Base-by-base conservation (phyloP, 2,797 vertebrate genomes). In the Characodon lateralis region DNA sequence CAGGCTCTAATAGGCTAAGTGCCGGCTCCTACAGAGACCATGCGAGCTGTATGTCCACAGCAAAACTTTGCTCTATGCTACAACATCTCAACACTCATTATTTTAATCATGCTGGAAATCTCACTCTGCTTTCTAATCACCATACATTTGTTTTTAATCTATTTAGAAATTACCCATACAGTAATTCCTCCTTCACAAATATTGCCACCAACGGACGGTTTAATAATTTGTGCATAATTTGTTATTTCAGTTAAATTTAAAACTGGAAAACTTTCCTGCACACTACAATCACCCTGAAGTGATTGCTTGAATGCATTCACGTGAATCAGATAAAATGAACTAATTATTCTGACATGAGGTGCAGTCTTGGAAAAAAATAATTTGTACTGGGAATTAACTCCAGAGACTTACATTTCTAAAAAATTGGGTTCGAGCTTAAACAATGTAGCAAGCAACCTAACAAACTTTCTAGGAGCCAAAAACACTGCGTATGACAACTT, bases 1-100 rank as follows among this genome's bases (percentile, higher is more conserved):
- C 82, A 75, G 65, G 77, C 84, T 66, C 88, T 94, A 91, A 93
- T 91, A 92, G 89, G 86, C 91, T 92, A 93, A 94, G 92, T 91
- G 88, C 80, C 50, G 79, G 76, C 85, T 93, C 85, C 89, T 86
- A 85, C 74, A 13, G 85, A 76, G 84, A 89, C 89, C 85, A 84
- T 76, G 83, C 89, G 87, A 89, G 90, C 66, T 92, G 80, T 73
- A 81, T 72, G 83, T 89, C 87, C 91, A 92, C 87, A 89, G 90
- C 82, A 90, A 88, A 93, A 91, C 78, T 91, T 89, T 87, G 56
- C 78, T 87, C 55, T 74, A 76, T 81, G 68, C n/a, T 79, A 76
- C 78, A 69, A n/a, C 22, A 61, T 59, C 71, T 31, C 78, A 56
- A 65, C 72, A 71, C 75, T 90, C 88, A 83, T 91, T 91, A 88